Conservation (phyloP, 2,888 invertebrate genomes). For the Hartigia nigra region DNA sequence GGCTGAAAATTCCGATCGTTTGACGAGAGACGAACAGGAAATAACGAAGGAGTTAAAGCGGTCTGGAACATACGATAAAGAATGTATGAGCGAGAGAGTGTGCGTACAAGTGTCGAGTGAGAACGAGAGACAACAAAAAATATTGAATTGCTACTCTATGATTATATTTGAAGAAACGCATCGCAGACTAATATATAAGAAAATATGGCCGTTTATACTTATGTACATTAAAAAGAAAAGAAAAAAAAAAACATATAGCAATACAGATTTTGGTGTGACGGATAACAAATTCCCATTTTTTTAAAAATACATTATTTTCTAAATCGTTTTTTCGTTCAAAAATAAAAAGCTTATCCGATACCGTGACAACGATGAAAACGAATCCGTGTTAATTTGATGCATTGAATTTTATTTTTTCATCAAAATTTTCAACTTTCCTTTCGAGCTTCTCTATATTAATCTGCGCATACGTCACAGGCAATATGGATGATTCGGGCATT, state of each 20-base stretch:
- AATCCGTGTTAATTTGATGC: not conserved
- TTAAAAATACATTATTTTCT: not conserved
- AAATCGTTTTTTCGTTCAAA: not conserved
- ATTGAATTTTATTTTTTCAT: not conserved
- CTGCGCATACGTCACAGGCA: slow-evolving; percentile 40
- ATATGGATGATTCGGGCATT: slow-evolving; percentile 43
- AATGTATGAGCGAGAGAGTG: not conserved
- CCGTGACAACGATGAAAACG: not conserved
- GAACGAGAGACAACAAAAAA: not conserved
- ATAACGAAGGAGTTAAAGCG: not conserved
- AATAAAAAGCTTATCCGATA: not conserved
- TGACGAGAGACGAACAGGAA: not conserved
- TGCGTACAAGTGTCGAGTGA: not conserved
- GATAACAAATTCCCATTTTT: not conserved
- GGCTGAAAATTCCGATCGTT: not conserved
- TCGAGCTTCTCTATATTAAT: slow-evolving; percentile 29
- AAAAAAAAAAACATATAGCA: slow-evolving; percentile 20
- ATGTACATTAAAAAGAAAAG: slow-evolving; percentile 15
- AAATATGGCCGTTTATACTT: slow-evolving; percentile 3
- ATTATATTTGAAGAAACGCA: slow-evolving; percentile 39
- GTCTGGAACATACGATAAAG: not conserved
- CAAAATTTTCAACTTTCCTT: not conserved
- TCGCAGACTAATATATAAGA: slow-evolving; percentile 46
- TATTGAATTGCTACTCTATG: slow-evolving; percentile 37
- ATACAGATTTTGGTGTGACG: slow-evolving; percentile 8